Evolutionary conservation across 2,797 vertebrate genomes (phyloP).

Genomic region (Tamandua tetradactyla): DNA sequence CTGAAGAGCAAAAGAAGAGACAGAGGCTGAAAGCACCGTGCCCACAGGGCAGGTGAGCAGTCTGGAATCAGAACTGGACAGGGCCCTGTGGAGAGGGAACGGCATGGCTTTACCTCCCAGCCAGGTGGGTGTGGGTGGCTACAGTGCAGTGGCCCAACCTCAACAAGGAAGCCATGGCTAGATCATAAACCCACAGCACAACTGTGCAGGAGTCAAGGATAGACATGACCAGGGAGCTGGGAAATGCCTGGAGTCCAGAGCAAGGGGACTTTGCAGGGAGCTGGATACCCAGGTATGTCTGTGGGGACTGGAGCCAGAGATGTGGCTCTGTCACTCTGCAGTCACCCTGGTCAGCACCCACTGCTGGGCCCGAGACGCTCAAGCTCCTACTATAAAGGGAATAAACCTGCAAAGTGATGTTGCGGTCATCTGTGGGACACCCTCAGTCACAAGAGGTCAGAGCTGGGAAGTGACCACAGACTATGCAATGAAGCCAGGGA

Average conservation of each 20-base stretch:
- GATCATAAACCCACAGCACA: rapidly evolving
- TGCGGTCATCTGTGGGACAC: not conserved
- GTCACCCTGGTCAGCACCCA: not conserved
- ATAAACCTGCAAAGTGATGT: too few relatives aligned
- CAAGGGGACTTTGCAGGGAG: too few relatives aligned
- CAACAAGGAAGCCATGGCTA: not conserved
- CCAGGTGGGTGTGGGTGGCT: rapidly evolving
- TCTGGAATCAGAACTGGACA: not conserved
- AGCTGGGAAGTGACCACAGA: not conserved
- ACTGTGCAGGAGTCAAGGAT: not conserved
- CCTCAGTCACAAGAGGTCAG: not conserved
- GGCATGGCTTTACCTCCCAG: too few relatives aligned
- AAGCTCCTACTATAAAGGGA: not conserved
- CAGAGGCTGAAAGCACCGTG: too few relatives aligned
- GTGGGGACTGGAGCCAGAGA: not conserved
- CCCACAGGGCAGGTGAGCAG: not conserved
- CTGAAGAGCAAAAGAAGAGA: not conserved
- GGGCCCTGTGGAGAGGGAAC: not conserved
- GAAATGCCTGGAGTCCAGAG: not conserved
- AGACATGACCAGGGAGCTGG: rapidly evolving
- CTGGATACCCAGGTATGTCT: too few relatives aligned
- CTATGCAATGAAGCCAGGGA: not conserved
- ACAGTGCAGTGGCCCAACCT: not conserved
- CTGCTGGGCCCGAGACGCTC: not conserved
- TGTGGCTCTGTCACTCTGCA: not conserved